Base-by-base conservation (phyloP, 2,113 vertebrate genomes). In the Actinemys pallida region DNA sequence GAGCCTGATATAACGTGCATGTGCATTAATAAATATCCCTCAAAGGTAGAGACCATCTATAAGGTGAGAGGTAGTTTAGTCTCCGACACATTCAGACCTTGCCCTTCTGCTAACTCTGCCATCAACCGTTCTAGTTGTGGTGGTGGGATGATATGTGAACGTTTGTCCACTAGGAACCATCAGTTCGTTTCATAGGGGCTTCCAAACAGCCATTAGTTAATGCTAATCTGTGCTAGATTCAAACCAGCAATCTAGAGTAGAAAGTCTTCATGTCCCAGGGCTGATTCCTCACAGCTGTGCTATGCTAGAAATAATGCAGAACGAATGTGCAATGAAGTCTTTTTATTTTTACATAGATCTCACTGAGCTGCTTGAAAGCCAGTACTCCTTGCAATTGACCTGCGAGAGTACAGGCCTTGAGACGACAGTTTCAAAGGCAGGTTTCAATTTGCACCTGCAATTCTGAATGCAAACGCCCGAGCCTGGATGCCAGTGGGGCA, bases 391-490 rank as follows among this genome's bases (percentile, higher is more conserved):
- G 0, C 8, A 2, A 5, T 45, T 10, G 6, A 25, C 29, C 13
- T 22, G 42, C 1, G 16, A 72, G 45, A 29, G 57, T 8, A 22
- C 22, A 45, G 39, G 79, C 47, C 62, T 52, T 54, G 14, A 35
- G 62, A 5, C 27, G 35, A 11, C 53, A 2, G 62, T 86, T 57
- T 59, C 20, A n/a, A 24, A 47, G 54, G 45, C 10, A 17, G 3
- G 5, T 0, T 3, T 6, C 1, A 14, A 25, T 0, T 0, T 29
- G 69, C 35, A n/a, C 78, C 13, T 20, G 47, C 47, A 80, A 17
- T 19, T 29, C 78, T 27, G 47, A 17, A 47, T 31, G 31, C 62
- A n/a, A 35, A n/a, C 1, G 16, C 62, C 6, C 7, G 16, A 65
- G 59, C 59, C 31, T 35, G 59, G 62, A 17, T 31, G 45, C 29